Evolutionary conservation across 1,140 invertebrate genomes (phyloP).

Genomic region (Ceratina calcarata): DNA sequence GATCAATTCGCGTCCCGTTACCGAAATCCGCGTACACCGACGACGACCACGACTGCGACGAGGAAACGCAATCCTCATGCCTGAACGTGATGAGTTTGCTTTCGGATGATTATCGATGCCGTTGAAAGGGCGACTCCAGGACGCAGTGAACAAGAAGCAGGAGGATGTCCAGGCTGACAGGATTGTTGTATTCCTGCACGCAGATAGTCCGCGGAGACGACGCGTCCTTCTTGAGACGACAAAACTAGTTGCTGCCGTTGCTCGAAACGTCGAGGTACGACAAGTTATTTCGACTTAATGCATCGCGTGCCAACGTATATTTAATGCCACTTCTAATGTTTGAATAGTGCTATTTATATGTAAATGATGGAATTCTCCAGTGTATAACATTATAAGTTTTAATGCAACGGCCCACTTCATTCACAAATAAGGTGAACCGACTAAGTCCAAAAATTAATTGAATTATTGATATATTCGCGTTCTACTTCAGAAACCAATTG

Average conservation of each 20-base stretch:
- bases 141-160: background rate
- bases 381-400: too few species aligned
- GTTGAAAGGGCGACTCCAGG: background rate
- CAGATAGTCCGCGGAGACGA: slow-evolving; percentile 55
- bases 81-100: too few species aligned
- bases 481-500: too few species aligned
- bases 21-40: background rate
- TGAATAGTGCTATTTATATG: too few species aligned
- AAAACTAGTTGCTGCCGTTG: background rate
- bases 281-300: slow-evolving; percentile 13
- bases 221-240: background rate
- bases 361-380: too few species aligned
- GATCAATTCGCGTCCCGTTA: slow-evolving; percentile 65
- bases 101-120: too few species aligned
- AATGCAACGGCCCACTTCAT: too few species aligned
- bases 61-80: background rate
- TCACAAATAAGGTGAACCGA: too few species aligned
- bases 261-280: slow-evolving; percentile 21
- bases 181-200: slow-evolving; percentile 49
- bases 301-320: background rate
- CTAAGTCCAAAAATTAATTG: too few species aligned
- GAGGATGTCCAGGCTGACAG: slow-evolving; percentile 43
- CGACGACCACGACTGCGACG: background rate
- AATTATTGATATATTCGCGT: too few species aligned
- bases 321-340: too few species aligned